Evolutionary conservation across 2,113 vertebrate species (phyloP), one percentile per base, ranked within the genome.

Genomic region (Pterocles burchelli): DNA sequence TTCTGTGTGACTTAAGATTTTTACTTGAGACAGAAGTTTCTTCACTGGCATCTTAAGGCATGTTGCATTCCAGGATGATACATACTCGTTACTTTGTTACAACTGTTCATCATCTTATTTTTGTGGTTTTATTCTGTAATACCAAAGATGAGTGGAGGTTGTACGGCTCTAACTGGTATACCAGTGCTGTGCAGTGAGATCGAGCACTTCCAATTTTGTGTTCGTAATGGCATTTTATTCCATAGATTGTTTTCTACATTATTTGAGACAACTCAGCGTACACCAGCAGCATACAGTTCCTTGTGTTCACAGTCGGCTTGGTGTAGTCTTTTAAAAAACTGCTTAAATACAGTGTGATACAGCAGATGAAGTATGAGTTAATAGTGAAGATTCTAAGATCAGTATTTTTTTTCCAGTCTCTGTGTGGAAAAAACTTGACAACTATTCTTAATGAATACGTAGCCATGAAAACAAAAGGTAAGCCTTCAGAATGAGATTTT

Each of bases 401-500:
- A 17, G 28, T 93, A 2, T 71, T 88, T 79, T 84, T 88, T 89
- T 98, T 97, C 28, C 97, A 99, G 99, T 99, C 99, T 22, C 90
- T 99, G 54, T 99, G 99, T 98, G 99, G 99, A 92, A 99, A 99
- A 98, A 99, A 98, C 95, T 97, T 99, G 95, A 99, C 98, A 86
- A 99, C 99, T 66, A 99, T 99, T 96, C 97, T 99, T 91, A 99
- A 99, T 68, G 99, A 99, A 89, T 99, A 99, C 14, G 98, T 99
- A 90, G 98, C 98, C 91, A 98, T 98, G 94, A 99, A 99, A 98
- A 97, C 99, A 85, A 99, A 99, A 98, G 99, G 99, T 99, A 97
- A 97, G 97, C 78, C 73, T 68, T 88, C 48, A 71, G 55, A 22
- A 77, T 76, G 22, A 77, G 26, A 8, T 68, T 63, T 17, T 17